These are phyloP conservation scores for Aphrophora alni DNA, from an alignment of 2,888 invertebrate genomes.

Conservation along the genomic window DNA sequence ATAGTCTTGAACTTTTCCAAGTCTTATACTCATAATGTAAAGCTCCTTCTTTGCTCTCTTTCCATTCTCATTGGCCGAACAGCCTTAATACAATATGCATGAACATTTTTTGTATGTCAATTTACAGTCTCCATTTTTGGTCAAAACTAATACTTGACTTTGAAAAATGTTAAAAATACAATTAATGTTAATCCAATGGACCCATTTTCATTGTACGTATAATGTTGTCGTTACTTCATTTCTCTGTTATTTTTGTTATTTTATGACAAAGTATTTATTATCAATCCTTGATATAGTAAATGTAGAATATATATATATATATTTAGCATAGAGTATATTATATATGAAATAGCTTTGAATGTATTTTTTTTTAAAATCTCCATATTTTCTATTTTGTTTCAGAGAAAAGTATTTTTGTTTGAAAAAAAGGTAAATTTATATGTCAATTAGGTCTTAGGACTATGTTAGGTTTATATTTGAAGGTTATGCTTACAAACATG, in stretches of 20 bases:
- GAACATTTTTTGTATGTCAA: no score
- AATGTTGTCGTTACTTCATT: background rate
- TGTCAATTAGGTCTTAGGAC: background rate
- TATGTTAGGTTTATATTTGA: background rate
- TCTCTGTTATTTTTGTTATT: background rate
- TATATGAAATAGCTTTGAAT: conserved; percentile 6
- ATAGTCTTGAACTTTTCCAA: no score
- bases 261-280: background rate
- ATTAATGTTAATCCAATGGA: no score
- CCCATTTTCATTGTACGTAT: background rate
- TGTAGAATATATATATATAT: background rate
- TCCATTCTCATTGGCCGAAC: no score
- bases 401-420: background rate
- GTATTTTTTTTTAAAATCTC: background rate
- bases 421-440: background rate
- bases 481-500: no score
- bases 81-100: no score
- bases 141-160: no score
- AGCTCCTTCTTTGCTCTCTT: no score
- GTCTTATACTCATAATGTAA: no score
- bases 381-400: background rate
- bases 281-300: background rate
- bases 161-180: no score
- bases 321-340: conserved; percentile 6
- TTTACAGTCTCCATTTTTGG: no score